phyloP scores from a whole-genome alignment of 2,888 invertebrate genomes.

The Patella ulyssiponensis region DNA sequence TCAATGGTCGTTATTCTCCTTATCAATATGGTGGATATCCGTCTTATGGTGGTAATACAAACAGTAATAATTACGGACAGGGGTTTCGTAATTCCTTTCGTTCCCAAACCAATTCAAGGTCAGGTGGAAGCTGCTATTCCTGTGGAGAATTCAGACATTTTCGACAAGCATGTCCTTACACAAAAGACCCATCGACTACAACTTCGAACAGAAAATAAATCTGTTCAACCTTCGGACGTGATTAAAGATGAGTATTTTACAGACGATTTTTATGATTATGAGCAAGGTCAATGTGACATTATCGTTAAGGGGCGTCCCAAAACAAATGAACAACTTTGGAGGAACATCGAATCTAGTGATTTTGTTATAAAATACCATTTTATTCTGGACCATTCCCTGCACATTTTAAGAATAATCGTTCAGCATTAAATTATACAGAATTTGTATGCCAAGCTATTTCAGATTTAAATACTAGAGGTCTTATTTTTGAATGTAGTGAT shows the following conservation, averaged over 20 bases:
- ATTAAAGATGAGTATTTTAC: too few species aligned
- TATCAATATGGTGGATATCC: conserved; percentile 19
- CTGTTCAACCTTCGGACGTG: too few species aligned
- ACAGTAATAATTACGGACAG: too few species aligned
- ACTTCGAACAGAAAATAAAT: too few species aligned
- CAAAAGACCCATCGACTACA: too few species aligned
- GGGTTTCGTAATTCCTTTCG: too few species aligned
- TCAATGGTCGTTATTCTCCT: background rate
- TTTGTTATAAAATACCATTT: background rate
- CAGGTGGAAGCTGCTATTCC: too few species aligned
- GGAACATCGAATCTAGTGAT: background rate
- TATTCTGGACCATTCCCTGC: background rate
- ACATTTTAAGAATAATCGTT: conserved; percentile 8
- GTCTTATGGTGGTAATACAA: conserved; percentile 29
- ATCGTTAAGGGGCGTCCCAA: background rate
- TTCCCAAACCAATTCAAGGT: too few species aligned
- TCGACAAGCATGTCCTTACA: too few species aligned
- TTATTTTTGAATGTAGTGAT: background rate
- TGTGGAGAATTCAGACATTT: conserved; percentile 27
- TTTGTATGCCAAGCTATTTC: conserved; percentile 3
- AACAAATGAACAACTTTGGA: background rate
- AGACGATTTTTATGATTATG: too few species aligned
- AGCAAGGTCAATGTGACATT: background rate
- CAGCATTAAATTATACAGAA: conserved; percentile 1
- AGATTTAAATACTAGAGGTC: background rate